A percentile compares a stretch with the other conserved stretches of the same genome.
These are phyloP conservation scores for Macrobrachium rosenbergii DNA, from an alignment of 1,140 invertebrate genomes.

Conservation along the genomic window DNA sequence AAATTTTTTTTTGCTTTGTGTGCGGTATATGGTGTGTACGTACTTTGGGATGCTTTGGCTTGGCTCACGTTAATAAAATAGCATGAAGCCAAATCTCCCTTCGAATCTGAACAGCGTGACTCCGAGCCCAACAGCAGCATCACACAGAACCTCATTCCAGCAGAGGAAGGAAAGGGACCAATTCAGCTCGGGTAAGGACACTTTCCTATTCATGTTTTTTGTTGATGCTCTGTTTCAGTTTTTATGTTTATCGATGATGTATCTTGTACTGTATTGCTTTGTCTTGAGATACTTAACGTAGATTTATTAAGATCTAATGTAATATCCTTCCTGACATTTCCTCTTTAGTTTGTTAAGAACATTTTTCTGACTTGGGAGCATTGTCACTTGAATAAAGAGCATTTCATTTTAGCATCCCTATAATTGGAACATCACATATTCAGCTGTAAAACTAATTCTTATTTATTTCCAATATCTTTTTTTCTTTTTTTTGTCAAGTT, in stretches of 20 bases:
- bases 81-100: constrained; percentile 43
- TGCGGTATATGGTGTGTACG: constrained; percentile 3
- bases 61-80: constrained; percentile 1
- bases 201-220: not conserved
- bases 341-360: no score
- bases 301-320: no score
- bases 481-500: no score
- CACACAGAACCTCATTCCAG: constrained; percentile 59
- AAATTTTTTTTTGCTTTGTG: not conserved
- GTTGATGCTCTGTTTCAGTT: not conserved
- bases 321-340: no score
- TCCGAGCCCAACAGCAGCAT: constrained; percentile 61
- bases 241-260: not conserved
- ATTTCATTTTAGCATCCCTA: no score
- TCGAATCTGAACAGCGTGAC: constrained; percentile 54
- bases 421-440: no score
- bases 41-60: not conserved
- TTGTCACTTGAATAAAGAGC: no score
- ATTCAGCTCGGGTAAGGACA: constrained; percentile 91
- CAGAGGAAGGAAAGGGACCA: constrained; percentile 75
- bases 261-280: no score
- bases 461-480: no score
- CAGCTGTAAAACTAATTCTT: no score
- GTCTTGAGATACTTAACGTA: no score
- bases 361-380: no score